Conservation (phyloP, 2,797 vertebrate species). For the Peromyscus aztecus region DNA sequence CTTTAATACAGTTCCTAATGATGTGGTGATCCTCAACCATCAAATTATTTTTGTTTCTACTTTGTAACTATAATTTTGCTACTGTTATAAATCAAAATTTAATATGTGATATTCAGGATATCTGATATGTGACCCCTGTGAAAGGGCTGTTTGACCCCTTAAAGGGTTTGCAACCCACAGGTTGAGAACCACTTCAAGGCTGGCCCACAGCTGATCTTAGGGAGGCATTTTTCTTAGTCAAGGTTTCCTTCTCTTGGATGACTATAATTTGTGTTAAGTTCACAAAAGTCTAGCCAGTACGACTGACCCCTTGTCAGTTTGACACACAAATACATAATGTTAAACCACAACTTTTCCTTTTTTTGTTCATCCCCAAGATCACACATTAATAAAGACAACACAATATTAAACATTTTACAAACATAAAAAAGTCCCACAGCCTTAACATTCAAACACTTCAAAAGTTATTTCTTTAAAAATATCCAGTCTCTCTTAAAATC, state of each 20-base stretch:
- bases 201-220: neutral
- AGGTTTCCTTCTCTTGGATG: neutral
- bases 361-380: neutral
- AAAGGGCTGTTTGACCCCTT: neutral
- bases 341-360: neutral
- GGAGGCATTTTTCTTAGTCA: neutral
- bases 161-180: neutral
- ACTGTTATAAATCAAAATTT: neutral
- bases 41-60: neutral
- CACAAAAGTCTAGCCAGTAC: neutral
- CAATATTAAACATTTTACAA: neutral
- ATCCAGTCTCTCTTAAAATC: neutral
- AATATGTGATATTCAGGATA: neutral
- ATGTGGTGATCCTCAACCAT: neutral
- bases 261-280: neutral
- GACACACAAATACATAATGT: neutral
- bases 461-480: neutral
- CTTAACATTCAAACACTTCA: neutral
- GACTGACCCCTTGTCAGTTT: neutral
- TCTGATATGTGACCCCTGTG: neutral
- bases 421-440: neutral
- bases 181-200: neutral
- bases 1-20: neutral
- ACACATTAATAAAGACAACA: neutral
- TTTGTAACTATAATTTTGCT: neutral